These are phyloP conservation scores for Australoheros facetus DNA, from an alignment of 2,797 vertebrate species.

Conservation along the genomic window DNA sequence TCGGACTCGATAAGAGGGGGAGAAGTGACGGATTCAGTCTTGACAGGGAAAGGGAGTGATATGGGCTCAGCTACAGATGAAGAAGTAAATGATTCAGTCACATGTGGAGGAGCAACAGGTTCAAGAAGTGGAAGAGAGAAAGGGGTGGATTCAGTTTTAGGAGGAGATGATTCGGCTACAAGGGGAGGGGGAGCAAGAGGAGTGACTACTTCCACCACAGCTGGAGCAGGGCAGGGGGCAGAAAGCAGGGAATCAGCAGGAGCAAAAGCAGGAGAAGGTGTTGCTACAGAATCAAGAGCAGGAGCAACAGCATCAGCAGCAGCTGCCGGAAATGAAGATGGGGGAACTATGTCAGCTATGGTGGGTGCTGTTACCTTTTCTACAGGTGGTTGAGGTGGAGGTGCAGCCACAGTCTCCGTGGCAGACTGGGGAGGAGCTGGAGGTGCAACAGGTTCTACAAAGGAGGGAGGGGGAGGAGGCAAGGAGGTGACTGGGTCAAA, in stretches of 20 bases:
- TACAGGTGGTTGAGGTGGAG: conserved; percentile 50
- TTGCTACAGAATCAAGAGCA: conserved; percentile 55
- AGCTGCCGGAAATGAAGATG: conserved; percentile 38
- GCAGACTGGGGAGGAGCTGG: conserved; percentile 52
- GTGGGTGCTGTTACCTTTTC: conserved; percentile 73
- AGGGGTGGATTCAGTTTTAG: conserved; percentile 41
- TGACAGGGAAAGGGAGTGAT: conserved; percentile 31
- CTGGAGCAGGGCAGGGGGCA: conserved; percentile 33
- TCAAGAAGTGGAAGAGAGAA: conserved; percentile 41
- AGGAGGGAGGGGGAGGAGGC: conserved; percentile 50
- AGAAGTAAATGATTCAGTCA: conserved; percentile 55
- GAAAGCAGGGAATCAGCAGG: conserved; percentile 22
- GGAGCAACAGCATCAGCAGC: conserved; percentile 41
- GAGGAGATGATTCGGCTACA: conserved; percentile 47
- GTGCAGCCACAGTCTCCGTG: conserved; percentile 50
- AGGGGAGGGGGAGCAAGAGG: conserved; percentile 42
- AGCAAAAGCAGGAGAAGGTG: conserved; percentile 30
- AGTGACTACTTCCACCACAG: conserved; percentile 35
- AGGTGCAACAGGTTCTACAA: conserved; percentile 56
- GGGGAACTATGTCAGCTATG: conserved; percentile 57
- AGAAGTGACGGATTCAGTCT: conserved; percentile 37
- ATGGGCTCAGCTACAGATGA: conserved; percentile 41
- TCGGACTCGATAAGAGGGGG: conserved; percentile 35
- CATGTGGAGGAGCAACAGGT: conserved; percentile 36
- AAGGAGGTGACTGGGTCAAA: conserved; percentile 70